These are phyloP conservation scores for Epinephelus moara DNA, from an alignment of 2,113 vertebrate genomes.

Conservation along the genomic window DNA sequence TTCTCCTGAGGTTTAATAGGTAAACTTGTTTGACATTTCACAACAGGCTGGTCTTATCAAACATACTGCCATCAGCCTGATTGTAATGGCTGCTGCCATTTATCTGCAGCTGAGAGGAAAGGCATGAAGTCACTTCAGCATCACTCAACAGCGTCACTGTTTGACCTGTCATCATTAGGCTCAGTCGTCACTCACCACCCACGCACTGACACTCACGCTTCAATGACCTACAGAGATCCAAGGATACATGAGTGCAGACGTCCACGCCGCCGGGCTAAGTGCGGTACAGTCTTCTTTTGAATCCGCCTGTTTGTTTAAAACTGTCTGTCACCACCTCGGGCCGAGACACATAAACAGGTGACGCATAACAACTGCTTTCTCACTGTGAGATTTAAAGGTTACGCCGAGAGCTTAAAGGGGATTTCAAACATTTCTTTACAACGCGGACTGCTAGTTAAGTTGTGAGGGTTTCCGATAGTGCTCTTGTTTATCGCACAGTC, in stretches of 20 bases:
- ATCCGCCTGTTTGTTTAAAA: conserved; percentile 69
- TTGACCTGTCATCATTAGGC: conserved; percentile 82
- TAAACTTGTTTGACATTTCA: conserved; percentile 58
- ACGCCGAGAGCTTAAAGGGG: conserved; percentile 22
- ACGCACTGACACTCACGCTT: conserved; percentile 70
- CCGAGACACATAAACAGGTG: conserved; percentile 74
- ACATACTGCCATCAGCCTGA: conserved; percentile 40
- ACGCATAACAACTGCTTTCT: conserved; percentile 58
- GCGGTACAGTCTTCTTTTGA: conserved; percentile 60
- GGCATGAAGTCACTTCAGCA: conserved; percentile 68
- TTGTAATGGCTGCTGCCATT: conserved; percentile 61
- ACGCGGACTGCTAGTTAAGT: conserved; percentile 40
- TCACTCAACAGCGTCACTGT: conserved; percentile 79
- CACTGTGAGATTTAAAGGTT: conserved; percentile 46
- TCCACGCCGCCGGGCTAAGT: conserved; percentile 57
- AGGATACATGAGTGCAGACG: conserved; percentile 50
- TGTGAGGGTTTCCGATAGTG: conserved; percentile 46
- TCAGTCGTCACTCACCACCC: conserved; percentile 79
- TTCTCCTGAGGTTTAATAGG: conserved; percentile 46
- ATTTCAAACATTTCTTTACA: conserved; percentile 51
- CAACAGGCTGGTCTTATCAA: conserved; percentile 57
- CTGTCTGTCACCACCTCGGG: conserved; percentile 62
- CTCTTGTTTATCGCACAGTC: conserved; percentile 65
- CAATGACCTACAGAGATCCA: conserved; percentile 66
- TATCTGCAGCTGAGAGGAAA: conserved; percentile 60